Conservation (phyloP, 2,888 invertebrate genomes). For the Eucriotettix oculatus region DNA sequence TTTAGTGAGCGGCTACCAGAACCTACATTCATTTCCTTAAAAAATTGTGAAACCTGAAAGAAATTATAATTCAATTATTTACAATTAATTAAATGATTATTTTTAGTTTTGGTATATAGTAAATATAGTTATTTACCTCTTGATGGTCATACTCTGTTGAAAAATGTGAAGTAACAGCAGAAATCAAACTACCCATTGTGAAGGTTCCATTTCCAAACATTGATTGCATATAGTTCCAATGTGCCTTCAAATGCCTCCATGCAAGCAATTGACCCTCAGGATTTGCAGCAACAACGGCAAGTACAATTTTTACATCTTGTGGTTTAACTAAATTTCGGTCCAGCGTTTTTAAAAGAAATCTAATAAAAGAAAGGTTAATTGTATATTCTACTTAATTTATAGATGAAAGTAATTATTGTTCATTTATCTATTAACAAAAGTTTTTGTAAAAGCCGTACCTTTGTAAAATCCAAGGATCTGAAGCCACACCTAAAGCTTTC, state of each 20-base stretch:
- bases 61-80: neutral
- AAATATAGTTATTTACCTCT: conserved; percentile 34
- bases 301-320: conserved; percentile 51
- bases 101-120: neutral
- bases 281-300: conserved; percentile 56
- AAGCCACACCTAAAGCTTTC: conserved; percentile 50
- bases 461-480: conserved; percentile 66
- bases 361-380: conserved; percentile 22
- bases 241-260: conserved; percentile 54
- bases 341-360: conserved; percentile 56
- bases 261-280: conserved; percentile 50
- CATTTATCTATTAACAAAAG: too few species aligned
- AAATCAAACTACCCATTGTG: conserved; percentile 44
- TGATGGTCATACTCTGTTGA: conserved; percentile 58
- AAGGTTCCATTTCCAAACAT: conserved; percentile 46
- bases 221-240: conserved; percentile 45
- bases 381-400: neutral
- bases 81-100: too few species aligned
- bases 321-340: conserved; percentile 50
- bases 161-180: conserved; percentile 45
- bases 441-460: conserved; percentile 29
- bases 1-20: conserved; percentile 43
- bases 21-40: conserved; percentile 35
- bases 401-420: too few species aligned
- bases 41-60: conserved; percentile 41